Conservation (phyloP, 2,113 vertebrate genomes). For the Siniperca chuatsi region DNA sequence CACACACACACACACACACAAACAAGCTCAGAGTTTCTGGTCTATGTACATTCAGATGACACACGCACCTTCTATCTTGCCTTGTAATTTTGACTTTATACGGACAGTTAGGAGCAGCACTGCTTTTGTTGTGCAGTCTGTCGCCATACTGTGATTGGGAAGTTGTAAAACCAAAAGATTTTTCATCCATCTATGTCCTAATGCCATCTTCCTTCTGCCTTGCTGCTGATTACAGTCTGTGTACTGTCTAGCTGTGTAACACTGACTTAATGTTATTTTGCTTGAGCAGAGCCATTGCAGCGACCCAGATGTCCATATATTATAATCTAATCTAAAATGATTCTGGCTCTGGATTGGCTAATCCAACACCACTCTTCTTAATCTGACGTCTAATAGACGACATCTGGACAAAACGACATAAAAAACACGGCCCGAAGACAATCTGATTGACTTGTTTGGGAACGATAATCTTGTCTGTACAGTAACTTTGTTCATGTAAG, state of each 20-base stretch:
- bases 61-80: slow-evolving; percentile 43
- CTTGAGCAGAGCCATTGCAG: slow-evolving; percentile 66
- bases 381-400: slow-evolving; percentile 75
- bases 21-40: slow-evolving; percentile 30
- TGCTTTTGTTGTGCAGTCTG: slow-evolving; percentile 49
- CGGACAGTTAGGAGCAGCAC: slow-evolving; percentile 13
- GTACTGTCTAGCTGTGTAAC: slow-evolving; percentile 72
- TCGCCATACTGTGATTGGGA: slow-evolving; percentile 51
- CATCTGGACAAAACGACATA: slow-evolving; percentile 71
- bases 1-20: not conserved
- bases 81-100: slow-evolving; percentile 56
- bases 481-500: slow-evolving; percentile 58
- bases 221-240: slow-evolving; percentile 74
- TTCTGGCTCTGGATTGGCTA: slow-evolving; percentile 79
- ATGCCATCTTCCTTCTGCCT: slow-evolving; percentile 68
- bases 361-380: slow-evolving; percentile 78
- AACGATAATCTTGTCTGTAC: slow-evolving; percentile 68
- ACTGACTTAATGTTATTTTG: slow-evolving; percentile 79
- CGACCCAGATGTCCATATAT: slow-evolving; percentile 77
- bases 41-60: slow-evolving; percentile 43
- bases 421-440: slow-evolving; percentile 50
- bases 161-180: slow-evolving; percentile 71
- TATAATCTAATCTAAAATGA: slow-evolving; percentile 82
- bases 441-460: slow-evolving; percentile 72
- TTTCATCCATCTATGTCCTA: slow-evolving; percentile 60